A percentile compares a stretch with the other conserved stretches of the same genome.
Evolutionary conservation across 2,888 invertebrate genomes (phyloP).

Genomic region (Hololepta plana): DNA sequence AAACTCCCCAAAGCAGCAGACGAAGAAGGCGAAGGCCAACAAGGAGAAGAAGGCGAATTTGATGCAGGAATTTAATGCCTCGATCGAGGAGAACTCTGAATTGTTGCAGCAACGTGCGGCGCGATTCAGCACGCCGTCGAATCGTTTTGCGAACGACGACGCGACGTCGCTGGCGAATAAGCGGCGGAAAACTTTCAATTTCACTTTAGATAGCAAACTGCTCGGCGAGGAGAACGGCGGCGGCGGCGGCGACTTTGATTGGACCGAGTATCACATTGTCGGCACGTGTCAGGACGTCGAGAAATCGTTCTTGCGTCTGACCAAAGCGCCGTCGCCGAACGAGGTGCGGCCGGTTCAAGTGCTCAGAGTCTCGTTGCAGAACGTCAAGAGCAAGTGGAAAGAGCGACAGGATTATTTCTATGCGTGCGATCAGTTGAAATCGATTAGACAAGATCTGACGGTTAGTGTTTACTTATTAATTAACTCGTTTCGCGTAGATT

Average conservation of each 20-base stretch:
- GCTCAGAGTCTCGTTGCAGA: conserved; percentile 64
- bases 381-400: conserved; percentile 85
- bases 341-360: conserved; percentile 84
- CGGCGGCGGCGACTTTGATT: conserved; percentile 56
- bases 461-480: conserved; percentile 34
- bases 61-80: conserved; percentile 38
- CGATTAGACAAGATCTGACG: conserved; percentile 95
- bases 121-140: conserved; percentile 45
- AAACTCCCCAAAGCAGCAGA: conserved; percentile 20
- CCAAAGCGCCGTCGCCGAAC: conserved; percentile 84
- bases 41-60: conserved; percentile 27
- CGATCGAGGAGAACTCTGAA: conserved; percentile 55
- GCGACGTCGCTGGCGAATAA: conserved; percentile 5
- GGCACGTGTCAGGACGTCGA: conserved; percentile 90
- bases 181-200: conserved; percentile 10
- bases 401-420: conserved; percentile 86
- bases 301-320: conserved; percentile 89
- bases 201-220: conserved; percentile 17
- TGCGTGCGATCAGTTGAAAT: conserved; percentile 96
- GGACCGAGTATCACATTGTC: conserved; percentile 76
- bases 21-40: conserved; percentile 34
- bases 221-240: conserved; percentile 40
- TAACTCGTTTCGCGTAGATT: conserved; percentile 1
- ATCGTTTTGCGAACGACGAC: conserved; percentile 1
- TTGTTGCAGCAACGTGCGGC: conserved; percentile 78